Conservation (phyloP, 2,797 vertebrate species). For the Pteropus rufus region DNA sequence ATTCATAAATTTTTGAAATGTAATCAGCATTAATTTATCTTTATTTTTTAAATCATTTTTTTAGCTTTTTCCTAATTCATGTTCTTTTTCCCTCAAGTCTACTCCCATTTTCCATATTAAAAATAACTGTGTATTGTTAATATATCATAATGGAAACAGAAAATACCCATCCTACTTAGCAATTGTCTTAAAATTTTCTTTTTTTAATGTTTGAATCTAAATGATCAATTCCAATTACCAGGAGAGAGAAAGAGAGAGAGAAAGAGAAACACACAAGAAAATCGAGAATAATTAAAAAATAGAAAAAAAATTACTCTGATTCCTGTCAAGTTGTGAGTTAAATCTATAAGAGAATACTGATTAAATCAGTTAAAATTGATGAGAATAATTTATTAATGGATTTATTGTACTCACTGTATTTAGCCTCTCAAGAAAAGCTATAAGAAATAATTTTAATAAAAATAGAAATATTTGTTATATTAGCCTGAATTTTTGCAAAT, state of each 20-base stretch:
- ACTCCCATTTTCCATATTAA: neutral
- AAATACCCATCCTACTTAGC: neutral
- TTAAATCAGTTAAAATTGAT: neutral
- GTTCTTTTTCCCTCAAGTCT: neutral
- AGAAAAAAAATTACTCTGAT: neutral
- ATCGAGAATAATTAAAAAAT: neutral
- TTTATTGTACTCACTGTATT: neutral
- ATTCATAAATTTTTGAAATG: neutral
- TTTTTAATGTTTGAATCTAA: slow-evolving; percentile 2
- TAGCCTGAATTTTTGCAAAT: neutral
- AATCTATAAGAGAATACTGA: neutral
- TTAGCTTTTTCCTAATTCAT: neutral
- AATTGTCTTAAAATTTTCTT: neutral
- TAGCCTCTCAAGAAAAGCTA: neutral
- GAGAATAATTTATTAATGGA: neutral
- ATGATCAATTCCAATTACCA: neutral
- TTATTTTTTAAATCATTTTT: slow-evolving; percentile 12
- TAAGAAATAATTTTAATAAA: neutral
- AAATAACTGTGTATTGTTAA: neutral
- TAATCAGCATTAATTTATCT: neutral
- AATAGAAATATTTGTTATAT: neutral
- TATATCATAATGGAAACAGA: neutral
- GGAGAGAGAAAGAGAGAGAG: neutral
- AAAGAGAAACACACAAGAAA: neutral
- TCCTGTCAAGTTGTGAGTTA: neutral